Conservation (phyloP, 1,140 invertebrate species). For the Saccostrea cuccullata region DNA sequence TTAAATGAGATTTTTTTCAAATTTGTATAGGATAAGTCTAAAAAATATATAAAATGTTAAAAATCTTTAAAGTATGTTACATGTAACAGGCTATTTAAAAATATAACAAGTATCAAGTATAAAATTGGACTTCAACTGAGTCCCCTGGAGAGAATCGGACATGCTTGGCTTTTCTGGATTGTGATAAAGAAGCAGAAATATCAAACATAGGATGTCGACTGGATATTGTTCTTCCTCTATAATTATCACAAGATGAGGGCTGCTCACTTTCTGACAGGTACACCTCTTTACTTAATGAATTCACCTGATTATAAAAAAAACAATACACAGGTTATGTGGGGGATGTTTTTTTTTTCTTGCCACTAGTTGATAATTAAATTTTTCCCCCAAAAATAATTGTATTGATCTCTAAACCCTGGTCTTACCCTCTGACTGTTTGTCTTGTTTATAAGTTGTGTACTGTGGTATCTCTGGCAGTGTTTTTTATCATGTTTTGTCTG, state of each 20-base stretch:
- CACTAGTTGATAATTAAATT: too few species aligned
- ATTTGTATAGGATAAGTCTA: neutral
- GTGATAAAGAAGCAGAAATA: neutral
- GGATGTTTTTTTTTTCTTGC: too few species aligned
- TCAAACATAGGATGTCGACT: neutral
- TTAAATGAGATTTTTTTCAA: neutral
- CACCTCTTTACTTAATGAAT: neutral
- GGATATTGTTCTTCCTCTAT: neutral
- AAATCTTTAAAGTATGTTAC: neutral
- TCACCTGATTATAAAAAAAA: neutral
- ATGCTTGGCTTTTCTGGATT: neutral
- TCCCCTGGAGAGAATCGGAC: neutral
- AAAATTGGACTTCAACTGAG: neutral
- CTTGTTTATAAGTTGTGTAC: neutral
- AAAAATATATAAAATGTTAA: neutral
- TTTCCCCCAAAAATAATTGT: too few species aligned
- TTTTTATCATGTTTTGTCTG: neutral
- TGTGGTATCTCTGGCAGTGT: neutral
- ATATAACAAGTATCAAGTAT: neutral
- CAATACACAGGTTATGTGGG: too few species aligned
- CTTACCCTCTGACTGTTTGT: neutral
- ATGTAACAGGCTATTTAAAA: neutral
- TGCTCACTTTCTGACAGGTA: neutral
- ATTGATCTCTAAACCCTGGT: too few species aligned
- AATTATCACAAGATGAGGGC: neutral